Conservation (phyloP, 2,797 vertebrate species). For the Apodemus agrarius region DNA sequence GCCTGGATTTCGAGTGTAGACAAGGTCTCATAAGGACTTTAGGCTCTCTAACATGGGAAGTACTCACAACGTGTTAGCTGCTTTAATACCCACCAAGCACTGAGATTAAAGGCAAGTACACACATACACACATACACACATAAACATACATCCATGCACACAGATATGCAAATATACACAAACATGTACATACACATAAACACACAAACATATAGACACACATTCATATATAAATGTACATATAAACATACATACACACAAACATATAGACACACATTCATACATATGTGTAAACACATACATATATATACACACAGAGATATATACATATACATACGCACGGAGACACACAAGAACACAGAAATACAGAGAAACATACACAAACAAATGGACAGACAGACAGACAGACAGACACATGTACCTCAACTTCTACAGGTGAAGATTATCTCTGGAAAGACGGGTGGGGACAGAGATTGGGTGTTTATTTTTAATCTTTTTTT, state of each 20-base stretch:
- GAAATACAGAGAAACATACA: background rate
- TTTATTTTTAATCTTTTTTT: background rate
- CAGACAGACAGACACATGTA: background rate
- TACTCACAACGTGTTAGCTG: background rate
- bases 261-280: background rate
- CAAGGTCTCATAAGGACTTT: background rate
- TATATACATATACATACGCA: background rate
- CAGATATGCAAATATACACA: no score
- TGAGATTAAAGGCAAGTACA: background rate
- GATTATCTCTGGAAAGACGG: background rate
- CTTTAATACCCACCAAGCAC: background rate
- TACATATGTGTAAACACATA: background rate
- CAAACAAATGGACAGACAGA: background rate
- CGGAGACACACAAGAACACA: background rate
- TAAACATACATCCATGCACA: background rate
- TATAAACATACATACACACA: no score
- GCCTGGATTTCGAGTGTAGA: background rate
- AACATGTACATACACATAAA: no score
- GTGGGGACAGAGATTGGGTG: background rate
- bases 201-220: no score
- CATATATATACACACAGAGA: background rate
- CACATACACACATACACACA: background rate
- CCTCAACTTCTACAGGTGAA: background rate
- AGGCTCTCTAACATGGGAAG: background rate
- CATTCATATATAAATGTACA: no score